Evolutionary conservation across 2,113 vertebrate species (phyloP), one percentile per base, ranked within the genome.

Genomic region (Zapus hudsonius): DNA sequence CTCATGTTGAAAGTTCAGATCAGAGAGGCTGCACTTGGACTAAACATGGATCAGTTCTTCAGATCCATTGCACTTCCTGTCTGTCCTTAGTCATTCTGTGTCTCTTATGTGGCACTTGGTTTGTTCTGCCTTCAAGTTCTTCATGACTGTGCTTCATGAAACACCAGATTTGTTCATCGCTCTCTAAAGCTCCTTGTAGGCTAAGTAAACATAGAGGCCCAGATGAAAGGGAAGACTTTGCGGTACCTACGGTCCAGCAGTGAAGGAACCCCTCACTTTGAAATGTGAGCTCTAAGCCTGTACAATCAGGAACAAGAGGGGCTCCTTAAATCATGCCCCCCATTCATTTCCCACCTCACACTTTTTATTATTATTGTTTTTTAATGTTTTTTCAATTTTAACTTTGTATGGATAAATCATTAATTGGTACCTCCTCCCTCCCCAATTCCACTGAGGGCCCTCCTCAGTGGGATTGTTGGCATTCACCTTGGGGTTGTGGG

Each of bases 191-290:
- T 75, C 36, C 91, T 19, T 15, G 47, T 7, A 33, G 47, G 2
- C 38, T 36, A 40, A 52, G 22, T 5, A 59, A 22, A 74, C 0
- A n/a, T n/a, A n/a, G n/a, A 2, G 12, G 5, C 33, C 16, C 23
- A 27, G 7, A 31, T 5, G 12, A 64, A 25, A 52, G 1, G 40
- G 0, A 38, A 19, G 7, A 66, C 29, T 33, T 4, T 1, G 27
- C 78, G 13, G 4, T 31, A 7, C 11, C 3, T 3, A 4, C 0
- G 44, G 3, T 27, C 13, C 42, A 17, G 0, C 42, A 44, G 31
- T 66, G 36, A 81, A 85, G 61, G n/a, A 25, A 61, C 20, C 25
- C 4, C 19, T 84, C 1, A 23, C 13, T 55, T 40, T n/a, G 47
- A 42, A 8, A 3, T 27, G 4, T 36, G 31, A 40, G 8, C 8